Base-by-base conservation (phyloP, 2,888 invertebrate species). In the Scotopteryx bipunctaria region DNA sequence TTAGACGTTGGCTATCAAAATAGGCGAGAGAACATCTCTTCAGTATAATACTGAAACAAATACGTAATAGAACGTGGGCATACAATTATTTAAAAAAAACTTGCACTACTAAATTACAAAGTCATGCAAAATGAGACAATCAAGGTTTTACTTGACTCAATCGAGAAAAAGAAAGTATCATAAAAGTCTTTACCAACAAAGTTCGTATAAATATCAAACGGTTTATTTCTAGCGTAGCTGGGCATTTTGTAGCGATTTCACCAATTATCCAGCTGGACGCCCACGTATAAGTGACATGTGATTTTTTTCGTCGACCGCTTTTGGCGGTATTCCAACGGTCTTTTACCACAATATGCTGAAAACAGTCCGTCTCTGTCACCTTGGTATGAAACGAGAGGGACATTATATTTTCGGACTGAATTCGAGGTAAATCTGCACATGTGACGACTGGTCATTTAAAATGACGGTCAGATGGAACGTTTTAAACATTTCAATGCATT, bases 261-360 rank as follows among this genome's bases (percentile, higher is more conserved):
- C 53, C 55, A 52, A 62, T 59, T 52, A 57, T 55, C 52, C 54
- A 52, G 51, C 41, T 46, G 44, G 23, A 23, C 56, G 49, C 50
- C 55, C 47, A 55, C 59, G 48, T 53, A 38, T 51, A 31, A 35
- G 49, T 21, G 49, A 43, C 51, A 40, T 50, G 50, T 51, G 47
- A 25, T 53, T 52, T 59, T 54, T 57, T 53, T 49, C 50, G 38
- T 36, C 41, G 21, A 56, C 50, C 51, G 51, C 56, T 55, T 58
- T 58, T 61, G 61, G 59, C 61, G 59, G 41, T 35, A 53, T 33
- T 59, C 61, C 61, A 61, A 52, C 38, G 31, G 43, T 43, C 29
- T 54, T 55, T 55, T 50, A 38, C 46, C 54, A 61, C 56, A 53
- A 55, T 44, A 44, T 47, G 53, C 51, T 50, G 53, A 49, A 57